A percentile compares a stretch with the other conserved stretches of the same genome.
Conservation (phyloP, 2,888 invertebrate species). For the Drosophila infuscata region DNA sequence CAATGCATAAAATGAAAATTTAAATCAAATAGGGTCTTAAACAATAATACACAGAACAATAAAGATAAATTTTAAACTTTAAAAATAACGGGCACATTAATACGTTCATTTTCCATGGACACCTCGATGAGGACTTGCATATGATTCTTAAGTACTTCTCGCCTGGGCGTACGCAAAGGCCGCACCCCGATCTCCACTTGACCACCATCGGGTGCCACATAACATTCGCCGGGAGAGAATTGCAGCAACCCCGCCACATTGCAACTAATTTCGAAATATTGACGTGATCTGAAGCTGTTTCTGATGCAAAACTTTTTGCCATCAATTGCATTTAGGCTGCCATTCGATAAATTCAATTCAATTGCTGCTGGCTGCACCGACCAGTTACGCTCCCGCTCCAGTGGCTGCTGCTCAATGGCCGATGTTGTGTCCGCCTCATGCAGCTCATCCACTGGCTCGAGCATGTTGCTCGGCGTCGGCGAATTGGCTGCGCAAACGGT, state of each 20-base stretch:
- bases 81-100: constrained; percentile 81
- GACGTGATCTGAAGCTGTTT: constrained; percentile 75
- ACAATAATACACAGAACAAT: constrained; percentile 9
- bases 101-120: constrained; percentile 82
- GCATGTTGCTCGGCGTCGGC: constrained; percentile 67
- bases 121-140: constrained; percentile 69
- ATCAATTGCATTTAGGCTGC: constrained; percentile 2
- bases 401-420: constrained; percentile 26
- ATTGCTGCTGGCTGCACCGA: constrained; percentile 75
- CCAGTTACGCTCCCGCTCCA: constrained; percentile 71
- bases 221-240: constrained; percentile 76
- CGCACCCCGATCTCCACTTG: constrained; percentile 66
- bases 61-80: constrained; percentile 41
- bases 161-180: constrained; percentile 39
- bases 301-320: constrained; percentile 57
- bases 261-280: constrained; percentile 80
- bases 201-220: constrained; percentile 76
- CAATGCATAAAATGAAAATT: constrained; percentile 9
- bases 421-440: constrained; percentile 61
- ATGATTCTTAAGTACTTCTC: constrained; percentile 46
- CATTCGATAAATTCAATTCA: constrained; percentile 52
- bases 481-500: constrained; percentile 79
- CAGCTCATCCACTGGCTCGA: constrained; percentile 78
- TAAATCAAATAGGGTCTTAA: constrained; percentile 9
- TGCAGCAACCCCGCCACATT: constrained; percentile 74